Conservation (phyloP, 53 echinoderm and acorn worm genomes). For the Henricia sp. region DNA sequence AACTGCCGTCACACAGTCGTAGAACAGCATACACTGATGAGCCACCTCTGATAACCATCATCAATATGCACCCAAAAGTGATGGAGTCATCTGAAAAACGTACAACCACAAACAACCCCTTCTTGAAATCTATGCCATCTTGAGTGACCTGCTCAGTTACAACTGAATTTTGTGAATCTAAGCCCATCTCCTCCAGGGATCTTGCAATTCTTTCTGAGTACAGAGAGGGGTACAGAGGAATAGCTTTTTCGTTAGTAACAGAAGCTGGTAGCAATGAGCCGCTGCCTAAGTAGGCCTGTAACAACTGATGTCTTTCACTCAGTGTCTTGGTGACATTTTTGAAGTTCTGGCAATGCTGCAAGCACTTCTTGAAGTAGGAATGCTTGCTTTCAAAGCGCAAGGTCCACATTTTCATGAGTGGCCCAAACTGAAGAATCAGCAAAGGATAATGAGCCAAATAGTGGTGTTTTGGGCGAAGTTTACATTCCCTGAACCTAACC, state of each 20-base stretch:
- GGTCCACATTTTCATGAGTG: slow-evolving; percentile 64
- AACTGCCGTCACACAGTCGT: no score
- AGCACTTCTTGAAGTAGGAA: slow-evolving; percentile 52
- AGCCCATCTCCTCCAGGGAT: neutral
- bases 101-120: slow-evolving; percentile 28
- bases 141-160: slow-evolving; percentile 8
- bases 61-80: slow-evolving; percentile 47
- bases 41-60: slow-evolving; percentile 32
- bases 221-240: neutral
- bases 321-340: slow-evolving; percentile 72
- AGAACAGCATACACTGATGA: slow-evolving; percentile 37
- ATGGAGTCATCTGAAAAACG: neutral
- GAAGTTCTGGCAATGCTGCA: slow-evolving; percentile 56
- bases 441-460: slow-evolving; percentile 61
- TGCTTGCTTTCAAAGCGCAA: slow-evolving; percentile 66
- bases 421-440: slow-evolving; percentile 61
- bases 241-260: neutral
- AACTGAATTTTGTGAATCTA: slow-evolving; percentile 11
- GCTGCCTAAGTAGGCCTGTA: slow-evolving; percentile 63
- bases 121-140: slow-evolving; percentile 33
- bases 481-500: slow-evolving; percentile 26
- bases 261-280: slow-evolving; percentile 20
- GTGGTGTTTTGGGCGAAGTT: slow-evolving; percentile 72
- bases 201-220: neutral
- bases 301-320: slow-evolving; percentile 66